Base-by-base conservation (phyloP, 1,140 invertebrate species). In the Drosophila virilis region DNA sequence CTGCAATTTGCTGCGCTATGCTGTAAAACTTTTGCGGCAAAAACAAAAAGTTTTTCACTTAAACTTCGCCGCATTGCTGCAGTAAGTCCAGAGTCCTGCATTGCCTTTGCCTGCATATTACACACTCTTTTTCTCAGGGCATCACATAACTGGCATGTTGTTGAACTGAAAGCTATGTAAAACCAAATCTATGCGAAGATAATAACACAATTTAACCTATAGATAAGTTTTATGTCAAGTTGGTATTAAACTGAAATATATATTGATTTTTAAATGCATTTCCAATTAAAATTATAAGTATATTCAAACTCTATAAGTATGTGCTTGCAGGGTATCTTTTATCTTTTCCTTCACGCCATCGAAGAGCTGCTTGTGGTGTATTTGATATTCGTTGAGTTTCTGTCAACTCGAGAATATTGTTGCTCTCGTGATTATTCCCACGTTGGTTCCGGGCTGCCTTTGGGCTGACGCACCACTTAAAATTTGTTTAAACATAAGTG, bases 401-500 rank as follows among this genome's bases (percentile, higher is more conserved):
- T 32, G 43, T 61, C 51, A 62, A 48, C 32, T 50, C 55, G 58
- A 32, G 35, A 64, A 59, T 64, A 60, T 67, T 46, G 48, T 60
- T 68, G 45, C 51, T 77, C 37, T 70, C 72, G 43, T 77, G 78
- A 82, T 82, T 82, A 86, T 86, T 86, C 83, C 83, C 83, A 86
- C 83, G 83, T 88, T 65, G 81, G 42, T 55, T 43, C 66, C 40
- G 48, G 58, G 50, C 22, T 43, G 46, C 77, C 68, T 68, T 38
- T 72, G 68, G 55, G 42, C 55, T 46, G 51, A 48, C 59, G 43
- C 50, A 71, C 67, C 80, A 89, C 80, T 83, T 89, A 89, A 88
- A 80, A 88, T 80, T 88, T 89, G 77, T 88, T 88, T 88, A 89
- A 88, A 80, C 83, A 83, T 83, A 88, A 88, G 83, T 88, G 83